Conservation (phyloP, 2,888 invertebrate genomes). For the Theretra japonica region DNA sequence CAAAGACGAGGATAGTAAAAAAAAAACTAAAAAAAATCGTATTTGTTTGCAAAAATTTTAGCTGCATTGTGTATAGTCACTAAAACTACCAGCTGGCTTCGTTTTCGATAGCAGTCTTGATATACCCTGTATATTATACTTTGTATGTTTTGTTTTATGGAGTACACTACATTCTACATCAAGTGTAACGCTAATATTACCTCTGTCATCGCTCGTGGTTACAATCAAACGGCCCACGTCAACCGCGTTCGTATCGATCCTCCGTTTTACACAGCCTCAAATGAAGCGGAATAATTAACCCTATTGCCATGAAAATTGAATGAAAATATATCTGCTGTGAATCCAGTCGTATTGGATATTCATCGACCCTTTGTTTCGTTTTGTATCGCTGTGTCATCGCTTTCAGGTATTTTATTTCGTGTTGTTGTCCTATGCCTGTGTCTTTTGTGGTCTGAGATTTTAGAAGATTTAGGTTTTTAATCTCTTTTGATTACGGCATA, state of each 20-base stretch:
- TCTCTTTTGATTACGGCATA: too few relatives aligned
- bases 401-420: not conserved
- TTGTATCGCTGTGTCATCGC: not conserved
- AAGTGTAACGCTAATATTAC: not conserved
- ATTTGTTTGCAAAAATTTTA: too few relatives aligned
- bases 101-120: too few relatives aligned
- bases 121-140: too few relatives aligned
- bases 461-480: too few relatives aligned
- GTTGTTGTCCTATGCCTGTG: too few relatives aligned
- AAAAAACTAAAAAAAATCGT: too few relatives aligned
- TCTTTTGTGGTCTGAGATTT: too few relatives aligned
- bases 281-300: slow-evolving; percentile 57
- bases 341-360: not conserved
- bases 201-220: not conserved
- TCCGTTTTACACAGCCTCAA: slow-evolving; percentile 36
- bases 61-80: too few relatives aligned
- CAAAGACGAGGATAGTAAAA: too few relatives aligned
- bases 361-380: not conserved
- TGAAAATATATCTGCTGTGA: slow-evolving; percentile 41
- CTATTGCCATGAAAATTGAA: slow-evolving; percentile 48
- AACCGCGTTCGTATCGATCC: slow-evolving; percentile 42
- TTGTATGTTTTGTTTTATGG: too few relatives aligned
- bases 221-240: slow-evolving; percentile 12
- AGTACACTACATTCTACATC: not conserved
- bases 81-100: too few relatives aligned